These are phyloP conservation scores for Chloroclysta siterata DNA, from an alignment of 2,888 invertebrate species.

Conservation along the genomic window DNA sequence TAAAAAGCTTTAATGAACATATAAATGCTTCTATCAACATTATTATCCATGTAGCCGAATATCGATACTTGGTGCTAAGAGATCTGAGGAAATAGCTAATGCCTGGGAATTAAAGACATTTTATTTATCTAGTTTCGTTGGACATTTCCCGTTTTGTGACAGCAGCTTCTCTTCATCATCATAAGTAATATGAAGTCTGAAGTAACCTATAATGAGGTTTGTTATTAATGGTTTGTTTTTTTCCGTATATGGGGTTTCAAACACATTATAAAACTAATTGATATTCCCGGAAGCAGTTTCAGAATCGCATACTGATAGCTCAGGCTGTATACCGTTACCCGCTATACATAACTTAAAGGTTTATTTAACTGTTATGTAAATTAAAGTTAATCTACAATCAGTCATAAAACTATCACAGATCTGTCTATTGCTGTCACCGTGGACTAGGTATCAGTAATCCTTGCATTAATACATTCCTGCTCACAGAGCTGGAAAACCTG, in stretches of 20 bases:
- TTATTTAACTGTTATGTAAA: slow-evolving; percentile 17
- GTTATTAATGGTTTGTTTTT: neutral
- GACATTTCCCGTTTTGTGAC: no score
- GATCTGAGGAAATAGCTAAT: no score
- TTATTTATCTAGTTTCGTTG: no score
- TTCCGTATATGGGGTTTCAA: neutral
- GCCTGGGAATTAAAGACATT: no score
- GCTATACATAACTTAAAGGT: slow-evolving; percentile 3
- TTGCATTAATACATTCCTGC: slow-evolving; percentile 25
- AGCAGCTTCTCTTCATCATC: no score
- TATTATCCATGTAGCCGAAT: no score
- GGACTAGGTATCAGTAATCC: slow-evolving; percentile 1
- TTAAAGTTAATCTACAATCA: slow-evolving; percentile 17
- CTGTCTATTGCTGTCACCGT: slow-evolving; percentile 15
- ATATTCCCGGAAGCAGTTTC: neutral
- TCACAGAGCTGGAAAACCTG: slow-evolving; percentile 12
- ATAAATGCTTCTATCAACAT: no score
- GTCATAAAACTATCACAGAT: slow-evolving; percentile 23
- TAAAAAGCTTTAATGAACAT: neutral
- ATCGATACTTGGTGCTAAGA: no score
- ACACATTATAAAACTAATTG: neutral
- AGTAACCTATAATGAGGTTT: no score
- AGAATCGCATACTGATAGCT: neutral
- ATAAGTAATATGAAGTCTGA: no score
- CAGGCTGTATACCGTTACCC: neutral